phyloP scores from a whole-genome alignment of 2,113 vertebrate species.

The Cariama cristata region DNA sequence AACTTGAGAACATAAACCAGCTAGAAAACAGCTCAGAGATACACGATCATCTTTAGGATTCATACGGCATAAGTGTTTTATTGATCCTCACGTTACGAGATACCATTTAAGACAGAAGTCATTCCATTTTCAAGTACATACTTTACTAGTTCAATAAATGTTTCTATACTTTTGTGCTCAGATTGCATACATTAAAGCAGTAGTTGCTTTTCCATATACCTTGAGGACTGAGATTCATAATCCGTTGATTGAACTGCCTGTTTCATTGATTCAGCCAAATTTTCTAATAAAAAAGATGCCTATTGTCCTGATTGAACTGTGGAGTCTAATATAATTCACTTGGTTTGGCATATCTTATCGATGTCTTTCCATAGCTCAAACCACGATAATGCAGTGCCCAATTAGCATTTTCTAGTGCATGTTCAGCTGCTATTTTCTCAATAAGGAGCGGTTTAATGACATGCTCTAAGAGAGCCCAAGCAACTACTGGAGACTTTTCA shows the following conservation, averaged over 20 bases:
- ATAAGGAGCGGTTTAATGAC: neutral
- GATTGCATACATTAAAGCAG: neutral
- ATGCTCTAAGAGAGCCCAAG: neutral
- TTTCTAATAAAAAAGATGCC: neutral
- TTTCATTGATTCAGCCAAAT: neutral
- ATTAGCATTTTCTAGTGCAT: neutral
- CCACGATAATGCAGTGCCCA: neutral
- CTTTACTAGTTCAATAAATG: neutral
- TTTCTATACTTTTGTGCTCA: neutral
- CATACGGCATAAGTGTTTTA: neutral
- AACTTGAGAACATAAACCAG: neutral
- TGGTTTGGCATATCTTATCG: neutral
- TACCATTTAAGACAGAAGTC: neutral
- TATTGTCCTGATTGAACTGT: neutral
- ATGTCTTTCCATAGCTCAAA: neutral
- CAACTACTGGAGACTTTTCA: neutral
- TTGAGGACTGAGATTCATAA: neutral
- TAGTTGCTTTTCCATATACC: neutral
- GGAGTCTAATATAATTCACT: neutral
- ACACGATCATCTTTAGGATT: neutral
- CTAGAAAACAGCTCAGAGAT: neutral
- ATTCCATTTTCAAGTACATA: neutral
- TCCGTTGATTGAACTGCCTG: neutral
- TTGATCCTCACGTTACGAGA: neutral
- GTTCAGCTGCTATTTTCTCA: neutral